Base-by-base conservation (phyloP, 2,888 invertebrate genomes). In the Dascillus cervinus region DNA sequence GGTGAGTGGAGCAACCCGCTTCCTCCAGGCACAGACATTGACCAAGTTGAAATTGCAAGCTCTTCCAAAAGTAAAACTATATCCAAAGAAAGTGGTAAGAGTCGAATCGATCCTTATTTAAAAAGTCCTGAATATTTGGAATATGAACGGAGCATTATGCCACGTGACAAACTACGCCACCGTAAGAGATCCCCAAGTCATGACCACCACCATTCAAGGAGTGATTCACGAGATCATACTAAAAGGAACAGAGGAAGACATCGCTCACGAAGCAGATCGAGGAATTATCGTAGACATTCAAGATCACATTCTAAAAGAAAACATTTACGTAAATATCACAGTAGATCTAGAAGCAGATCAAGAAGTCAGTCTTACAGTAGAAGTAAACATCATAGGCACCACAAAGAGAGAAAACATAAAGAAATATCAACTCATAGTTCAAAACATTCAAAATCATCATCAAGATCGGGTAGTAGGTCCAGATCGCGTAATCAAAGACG, bases 21-120 rank as follows among this genome's bases (percentile, higher is more conserved):
- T 30, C 64, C 65, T 34, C 65, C 66, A 19, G 64, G 65, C 30
- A 60, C 60, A 17, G 63, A 62, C 36, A 50, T 49, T 29, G 55
- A 59, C 34, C n/a, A 26, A 8, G 39, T 5, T 12, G 13, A 24
- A 11, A 24, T 13, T 24, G 13, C 11, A 12, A 13, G 4, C 11
- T 9, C 6, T n/a, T 17, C 8, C 5, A 8, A 17, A 17, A 17
- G 8, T 17, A 17, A 4, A 4, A 11, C 23, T 5, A 5, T 6
- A 22, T 35, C 41, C 6, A 43, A 38, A 23, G 13, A 41, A 11
- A 49, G 52, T 35, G 34, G 46, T 14, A 53, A 54, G 29, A 53
- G 53, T 35, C 50, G 52, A 13, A 51, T 55, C 20, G 58, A 60
- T 46, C 58, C 60, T n/a, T 57, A 47, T 34, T 32, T 58, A 35